A percentile compares a stretch with the other conserved stretches of the same genome.
Evolutionary conservation across 1,140 invertebrate species (phyloP).

Genomic region (Archivesica marissinica): DNA sequence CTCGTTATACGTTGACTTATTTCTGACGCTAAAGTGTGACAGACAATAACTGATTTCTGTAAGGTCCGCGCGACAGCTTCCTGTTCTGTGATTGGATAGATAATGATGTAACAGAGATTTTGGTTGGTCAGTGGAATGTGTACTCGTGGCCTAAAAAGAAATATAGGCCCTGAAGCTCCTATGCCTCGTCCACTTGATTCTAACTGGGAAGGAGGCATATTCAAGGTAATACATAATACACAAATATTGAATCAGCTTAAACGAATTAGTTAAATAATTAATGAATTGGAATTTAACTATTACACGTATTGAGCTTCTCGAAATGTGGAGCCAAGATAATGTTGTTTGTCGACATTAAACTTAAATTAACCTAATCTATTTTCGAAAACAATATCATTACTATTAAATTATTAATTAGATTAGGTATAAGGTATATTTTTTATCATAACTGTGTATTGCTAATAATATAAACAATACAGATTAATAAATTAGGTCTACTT

Average conservation of each 20-base stretch:
- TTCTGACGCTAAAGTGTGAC: neutral
- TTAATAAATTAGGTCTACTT: too few relatives aligned
- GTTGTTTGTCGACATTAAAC: too few relatives aligned
- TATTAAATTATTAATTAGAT: too few relatives aligned
- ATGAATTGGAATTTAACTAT: neutral
- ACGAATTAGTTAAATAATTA: neutral
- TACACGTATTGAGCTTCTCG: too few relatives aligned
- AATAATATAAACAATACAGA: too few relatives aligned
- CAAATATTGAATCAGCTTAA: neutral
- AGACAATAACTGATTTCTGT: neutral
- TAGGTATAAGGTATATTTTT: too few relatives aligned
- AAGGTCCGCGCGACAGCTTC: slow-evolving; percentile 18
- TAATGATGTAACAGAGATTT: neutral
- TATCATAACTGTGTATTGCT: too few relatives aligned
- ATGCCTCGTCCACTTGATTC: neutral
- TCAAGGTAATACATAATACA: neutral
- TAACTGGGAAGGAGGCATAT: neutral
- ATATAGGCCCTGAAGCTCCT: neutral
- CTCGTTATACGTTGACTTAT: neutral
- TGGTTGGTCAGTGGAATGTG: neutral
- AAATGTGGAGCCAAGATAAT: too few relatives aligned
- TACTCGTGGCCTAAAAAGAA: slow-evolving; percentile 2
- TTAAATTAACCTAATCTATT: too few relatives aligned
- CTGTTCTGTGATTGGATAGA: neutral
- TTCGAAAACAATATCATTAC: too few relatives aligned